These are phyloP conservation scores for Drosophila anomelani DNA, from an alignment of 2,888 invertebrate species.

Conservation along the genomic window DNA sequence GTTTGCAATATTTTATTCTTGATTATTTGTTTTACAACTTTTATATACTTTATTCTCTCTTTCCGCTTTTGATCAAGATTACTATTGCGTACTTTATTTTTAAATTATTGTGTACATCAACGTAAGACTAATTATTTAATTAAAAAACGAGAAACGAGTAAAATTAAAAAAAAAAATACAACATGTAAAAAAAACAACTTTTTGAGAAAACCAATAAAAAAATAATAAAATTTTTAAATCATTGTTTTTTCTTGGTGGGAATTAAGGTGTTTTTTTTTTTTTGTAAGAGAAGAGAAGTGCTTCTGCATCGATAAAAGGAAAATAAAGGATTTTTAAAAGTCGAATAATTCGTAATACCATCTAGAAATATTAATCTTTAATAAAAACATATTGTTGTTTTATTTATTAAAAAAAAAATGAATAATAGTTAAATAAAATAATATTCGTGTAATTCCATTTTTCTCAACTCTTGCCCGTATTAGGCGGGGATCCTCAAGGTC, in stretches of 20 bases:
- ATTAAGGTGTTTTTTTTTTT: too few species aligned
- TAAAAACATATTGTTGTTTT: too few species aligned
- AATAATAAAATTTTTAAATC: constrained; percentile 69
- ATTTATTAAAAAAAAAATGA: too few species aligned
- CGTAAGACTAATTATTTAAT: constrained; percentile 83
- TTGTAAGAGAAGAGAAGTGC: too few species aligned
- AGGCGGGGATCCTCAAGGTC: too few species aligned
- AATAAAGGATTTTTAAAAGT: too few species aligned
- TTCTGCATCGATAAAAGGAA: too few species aligned
- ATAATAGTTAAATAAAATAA: too few species aligned
- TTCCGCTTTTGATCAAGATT: constrained; percentile 63
- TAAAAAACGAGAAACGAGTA: constrained; percentile 60
- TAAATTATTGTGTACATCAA: constrained; percentile 83
- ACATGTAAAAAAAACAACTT: constrained; percentile 49
- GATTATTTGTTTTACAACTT: constrained; percentile 21
- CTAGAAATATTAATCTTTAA: too few species aligned
- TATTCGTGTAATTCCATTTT: too few species aligned
- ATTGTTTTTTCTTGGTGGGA: background rate
- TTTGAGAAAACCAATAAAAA: constrained; percentile 58
- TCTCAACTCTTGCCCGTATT: too few species aligned
- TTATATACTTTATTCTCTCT: constrained; percentile 42
- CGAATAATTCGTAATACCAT: too few species aligned
- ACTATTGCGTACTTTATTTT: constrained; percentile 66
- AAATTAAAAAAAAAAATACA: constrained; percentile 45
- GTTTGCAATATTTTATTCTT: constrained; percentile 37